A percentile compares a stretch with the other conserved stretches of the same genome.
Conservation (phyloP, 92 coral and sea anemone species). For the Nematostella vectensis region DNA sequence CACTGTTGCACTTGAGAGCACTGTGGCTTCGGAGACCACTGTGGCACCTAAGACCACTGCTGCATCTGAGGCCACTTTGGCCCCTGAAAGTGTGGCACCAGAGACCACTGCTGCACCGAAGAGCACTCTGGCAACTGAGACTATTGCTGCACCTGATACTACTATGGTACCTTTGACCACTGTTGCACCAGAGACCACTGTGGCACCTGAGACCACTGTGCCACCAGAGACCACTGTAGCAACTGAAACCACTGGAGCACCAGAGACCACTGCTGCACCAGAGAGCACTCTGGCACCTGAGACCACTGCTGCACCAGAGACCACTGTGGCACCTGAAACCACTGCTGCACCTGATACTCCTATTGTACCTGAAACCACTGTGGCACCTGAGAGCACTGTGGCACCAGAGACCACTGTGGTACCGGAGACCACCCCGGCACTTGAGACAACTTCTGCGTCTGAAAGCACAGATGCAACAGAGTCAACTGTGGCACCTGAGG, state of each 20-base stretch:
- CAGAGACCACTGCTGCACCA: slow-evolving; percentile 3
- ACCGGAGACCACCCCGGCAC: slow-evolving; percentile 10
- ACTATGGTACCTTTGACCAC: too few relatives aligned
- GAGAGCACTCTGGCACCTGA: slow-evolving; percentile 8
- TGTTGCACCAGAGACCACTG: neutral
- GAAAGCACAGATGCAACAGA: neutral
- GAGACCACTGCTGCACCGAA: slow-evolving; percentile 12
- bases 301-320: slow-evolving; percentile 3
- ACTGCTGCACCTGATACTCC: neutral
- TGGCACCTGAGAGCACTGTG: neutral
- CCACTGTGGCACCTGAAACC: neutral
- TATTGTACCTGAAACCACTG: too few relatives aligned
- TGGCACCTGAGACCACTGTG: slow-evolving; percentile 2
- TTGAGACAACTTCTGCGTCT: neutral
- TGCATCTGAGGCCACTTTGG: slow-evolving; percentile 1
- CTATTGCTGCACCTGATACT: slow-evolving; percentile 2
- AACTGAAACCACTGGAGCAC: slow-evolving; percentile 1
- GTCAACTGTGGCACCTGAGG: slow-evolving; percentile 4
- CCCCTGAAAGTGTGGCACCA: neutral
- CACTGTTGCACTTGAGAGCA: slow-evolving; percentile 3
- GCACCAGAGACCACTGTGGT: neutral
- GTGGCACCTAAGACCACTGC: slow-evolving; percentile 1
- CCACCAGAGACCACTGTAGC: neutral
- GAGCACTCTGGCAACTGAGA: neutral
- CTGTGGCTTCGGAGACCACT: too few relatives aligned